Percentiles rank a stretch among this genome's conserved stretches.
These are phyloP conservation scores for Syngnathus floridae DNA, from an alignment of 2,113 vertebrate genomes.

Conservation along the genomic window DNA sequence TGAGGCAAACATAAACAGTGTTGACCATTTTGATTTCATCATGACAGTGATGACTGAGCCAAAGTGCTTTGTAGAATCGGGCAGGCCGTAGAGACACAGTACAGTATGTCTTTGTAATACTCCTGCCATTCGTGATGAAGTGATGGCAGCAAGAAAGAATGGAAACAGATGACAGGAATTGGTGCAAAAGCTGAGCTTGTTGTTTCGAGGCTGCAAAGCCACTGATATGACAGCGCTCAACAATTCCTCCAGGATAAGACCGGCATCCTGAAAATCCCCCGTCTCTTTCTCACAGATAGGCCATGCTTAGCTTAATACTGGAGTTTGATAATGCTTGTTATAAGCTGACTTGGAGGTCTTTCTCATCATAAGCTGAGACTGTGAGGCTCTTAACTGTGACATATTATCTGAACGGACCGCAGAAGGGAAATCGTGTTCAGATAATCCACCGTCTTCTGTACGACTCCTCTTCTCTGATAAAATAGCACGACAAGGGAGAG, in stretches of 20 bases:
- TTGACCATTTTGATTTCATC: constrained; percentile 29
- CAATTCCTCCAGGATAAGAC: constrained; percentile 34
- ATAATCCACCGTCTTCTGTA: constrained; percentile 27
- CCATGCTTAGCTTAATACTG: constrained; percentile 41
- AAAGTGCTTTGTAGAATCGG: constrained; percentile 5
- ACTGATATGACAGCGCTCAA: constrained; percentile 43
- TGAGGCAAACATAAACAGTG: constrained; percentile 18
- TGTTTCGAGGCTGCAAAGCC: constrained; percentile 36
- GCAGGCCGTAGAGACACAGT: constrained; percentile 9
- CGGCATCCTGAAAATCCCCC: constrained; percentile 39
- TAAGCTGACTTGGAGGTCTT: constrained; percentile 38
- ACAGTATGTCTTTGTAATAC: constrained; percentile 2
- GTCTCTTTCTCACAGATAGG: constrained; percentile 37
- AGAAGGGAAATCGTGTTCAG: constrained; percentile 33
- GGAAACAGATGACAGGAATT: constrained; percentile 12
- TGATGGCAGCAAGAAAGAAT: constrained; percentile 12
- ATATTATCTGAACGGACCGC: constrained; percentile 29
- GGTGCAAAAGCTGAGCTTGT: constrained; percentile 31
- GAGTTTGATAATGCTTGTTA: constrained; percentile 45
- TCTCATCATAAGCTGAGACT: constrained; percentile 28
- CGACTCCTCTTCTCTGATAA: constrained; percentile 5
- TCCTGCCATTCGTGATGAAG: constrained; percentile 20
- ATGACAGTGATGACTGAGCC: constrained; percentile 24
- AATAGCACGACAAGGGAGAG: neutral
- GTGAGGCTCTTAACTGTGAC: constrained; percentile 33